These are phyloP conservation scores for Drosophila nasuta DNA, from an alignment of 1,140 invertebrate species.

Conservation along the genomic window DNA sequence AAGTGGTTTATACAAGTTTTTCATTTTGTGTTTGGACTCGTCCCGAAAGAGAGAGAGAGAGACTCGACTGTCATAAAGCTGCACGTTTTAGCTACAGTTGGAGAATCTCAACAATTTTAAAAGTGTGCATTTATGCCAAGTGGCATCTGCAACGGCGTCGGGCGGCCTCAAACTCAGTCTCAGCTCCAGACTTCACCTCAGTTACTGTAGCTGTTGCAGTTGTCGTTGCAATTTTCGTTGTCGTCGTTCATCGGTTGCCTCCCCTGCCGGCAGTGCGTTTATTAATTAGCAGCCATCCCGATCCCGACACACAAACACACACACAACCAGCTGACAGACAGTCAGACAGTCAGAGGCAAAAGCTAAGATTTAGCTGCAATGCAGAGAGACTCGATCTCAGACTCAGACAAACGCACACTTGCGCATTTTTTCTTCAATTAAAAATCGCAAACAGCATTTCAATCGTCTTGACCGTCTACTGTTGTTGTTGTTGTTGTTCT, in stretches of 20 bases:
- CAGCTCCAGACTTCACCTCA: conserved; percentile 9
- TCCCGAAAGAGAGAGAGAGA: conserved; percentile 13
- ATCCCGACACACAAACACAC: conserved; percentile 40
- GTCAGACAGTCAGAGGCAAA: conserved; percentile 15
- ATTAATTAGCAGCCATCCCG: conserved; percentile 73
- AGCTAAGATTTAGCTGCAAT: conserved; percentile 30
- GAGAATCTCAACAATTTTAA: conserved; percentile 82
- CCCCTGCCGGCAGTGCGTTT: conserved; percentile 60
- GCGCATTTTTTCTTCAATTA: conserved; percentile 73
- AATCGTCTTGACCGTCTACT: conserved; percentile 54
- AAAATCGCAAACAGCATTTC: conserved; percentile 76
- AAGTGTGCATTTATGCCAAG: conserved; percentile 83
- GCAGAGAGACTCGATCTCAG: conserved; percentile 18
- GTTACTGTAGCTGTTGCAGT: conserved; percentile 17
- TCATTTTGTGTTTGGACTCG: conserved; percentile 14
- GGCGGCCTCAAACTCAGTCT: conserved; percentile 25
- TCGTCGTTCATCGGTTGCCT: conserved; percentile 36
- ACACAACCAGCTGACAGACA: conserved; percentile 1
- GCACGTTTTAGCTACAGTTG: conserved; percentile 80
- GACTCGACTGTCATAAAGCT: conserved; percentile 73
- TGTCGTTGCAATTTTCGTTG: conserved; percentile 38
- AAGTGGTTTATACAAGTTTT: conserved; percentile 67
- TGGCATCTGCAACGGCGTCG: conserved; percentile 73
- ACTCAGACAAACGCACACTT: conserved; percentile 21
- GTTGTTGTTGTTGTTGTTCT: conserved; percentile 35